These are phyloP conservation scores for Pachycephala philippinensis DNA, from an alignment of 2,113 vertebrate species.

Conservation along the genomic window DNA sequence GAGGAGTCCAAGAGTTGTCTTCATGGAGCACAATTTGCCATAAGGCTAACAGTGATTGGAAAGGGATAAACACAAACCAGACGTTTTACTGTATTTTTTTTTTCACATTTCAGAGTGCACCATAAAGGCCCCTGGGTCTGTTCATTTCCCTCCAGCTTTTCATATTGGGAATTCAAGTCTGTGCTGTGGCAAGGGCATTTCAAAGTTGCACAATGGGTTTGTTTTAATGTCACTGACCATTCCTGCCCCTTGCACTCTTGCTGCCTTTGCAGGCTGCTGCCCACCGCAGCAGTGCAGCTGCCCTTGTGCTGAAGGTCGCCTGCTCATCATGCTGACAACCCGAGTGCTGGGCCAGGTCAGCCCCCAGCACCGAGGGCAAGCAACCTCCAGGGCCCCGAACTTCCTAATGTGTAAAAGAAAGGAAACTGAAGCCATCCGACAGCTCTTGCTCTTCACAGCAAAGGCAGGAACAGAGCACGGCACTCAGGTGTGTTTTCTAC, in stretches of 20 bases:
- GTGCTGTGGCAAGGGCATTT: not conserved
- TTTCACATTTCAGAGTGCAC: not conserved
- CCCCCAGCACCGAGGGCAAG: not conserved
- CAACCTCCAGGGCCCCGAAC: not conserved
- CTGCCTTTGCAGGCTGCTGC: not conserved
- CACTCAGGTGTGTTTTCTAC: not conserved
- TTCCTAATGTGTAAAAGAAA: not conserved
- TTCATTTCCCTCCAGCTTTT: not conserved
- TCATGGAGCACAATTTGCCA: not conserved
- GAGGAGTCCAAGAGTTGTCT: not conserved
- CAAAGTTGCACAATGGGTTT: not conserved
- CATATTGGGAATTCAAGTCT: not conserved
- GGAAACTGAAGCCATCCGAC: not conserved
- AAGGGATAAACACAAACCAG: not conserved
- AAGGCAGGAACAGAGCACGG: not conserved
- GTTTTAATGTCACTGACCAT: not conserved
- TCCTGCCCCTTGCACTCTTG: not conserved
- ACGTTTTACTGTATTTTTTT: not conserved
- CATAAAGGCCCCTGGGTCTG: not conserved
- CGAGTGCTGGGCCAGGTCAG: fast-evolving
- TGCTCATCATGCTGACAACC: not conserved
- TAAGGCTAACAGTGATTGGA: not conserved
- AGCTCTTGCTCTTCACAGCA: not conserved
- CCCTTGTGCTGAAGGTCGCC: slow-evolving; percentile 30
- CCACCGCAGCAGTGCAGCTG: not conserved